Percentiles rank a stretch among this genome's conserved stretches.
phyloP scores from a whole-genome alignment of 1,140 invertebrate genomes.

The Neotoxoptera formosana region DNA sequence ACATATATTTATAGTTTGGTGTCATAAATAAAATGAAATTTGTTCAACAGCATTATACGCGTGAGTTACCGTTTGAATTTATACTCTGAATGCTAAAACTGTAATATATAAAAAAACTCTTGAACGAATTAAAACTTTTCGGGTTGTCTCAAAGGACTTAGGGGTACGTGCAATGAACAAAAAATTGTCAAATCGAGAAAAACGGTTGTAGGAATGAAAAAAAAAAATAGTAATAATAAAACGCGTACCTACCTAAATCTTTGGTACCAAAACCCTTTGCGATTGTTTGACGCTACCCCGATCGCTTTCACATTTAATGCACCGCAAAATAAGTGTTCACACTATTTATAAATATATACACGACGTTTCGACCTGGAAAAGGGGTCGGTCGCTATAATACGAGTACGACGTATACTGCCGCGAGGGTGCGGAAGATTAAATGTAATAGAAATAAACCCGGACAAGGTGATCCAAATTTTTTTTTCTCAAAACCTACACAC shows the following conservation, averaged over 20 bases:
- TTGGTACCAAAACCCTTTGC: not conserved
- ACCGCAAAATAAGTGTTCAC: not conserved
- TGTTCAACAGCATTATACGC: not conserved
- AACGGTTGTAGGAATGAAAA: not conserved
- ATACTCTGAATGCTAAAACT: not conserved
- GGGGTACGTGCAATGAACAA: not conserved
- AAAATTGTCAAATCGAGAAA: conserved; percentile 11
- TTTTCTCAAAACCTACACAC: conserved; percentile 20
- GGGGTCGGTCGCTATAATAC: not conserved
- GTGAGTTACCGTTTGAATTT: not conserved
- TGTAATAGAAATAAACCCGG: not conserved
- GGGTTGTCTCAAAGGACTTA: not conserved
- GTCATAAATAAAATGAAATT: not conserved
- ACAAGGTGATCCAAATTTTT: not conserved
- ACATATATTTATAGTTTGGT: not conserved
- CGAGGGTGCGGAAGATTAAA: not conserved
- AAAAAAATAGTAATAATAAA: not conserved
- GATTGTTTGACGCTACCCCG: not conserved
- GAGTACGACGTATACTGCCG: not conserved
- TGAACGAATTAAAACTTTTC: not conserved
- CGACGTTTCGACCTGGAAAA: not conserved
- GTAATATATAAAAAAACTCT: not conserved
- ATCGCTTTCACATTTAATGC: not conserved
- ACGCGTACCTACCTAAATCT: not conserved
- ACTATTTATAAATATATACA: conserved; percentile 17